Evolutionary conservation across 2,113 vertebrate genomes (phyloP), one percentile per base, ranked within the genome.

Genomic region (Tenrec ecaudatus): DNA sequence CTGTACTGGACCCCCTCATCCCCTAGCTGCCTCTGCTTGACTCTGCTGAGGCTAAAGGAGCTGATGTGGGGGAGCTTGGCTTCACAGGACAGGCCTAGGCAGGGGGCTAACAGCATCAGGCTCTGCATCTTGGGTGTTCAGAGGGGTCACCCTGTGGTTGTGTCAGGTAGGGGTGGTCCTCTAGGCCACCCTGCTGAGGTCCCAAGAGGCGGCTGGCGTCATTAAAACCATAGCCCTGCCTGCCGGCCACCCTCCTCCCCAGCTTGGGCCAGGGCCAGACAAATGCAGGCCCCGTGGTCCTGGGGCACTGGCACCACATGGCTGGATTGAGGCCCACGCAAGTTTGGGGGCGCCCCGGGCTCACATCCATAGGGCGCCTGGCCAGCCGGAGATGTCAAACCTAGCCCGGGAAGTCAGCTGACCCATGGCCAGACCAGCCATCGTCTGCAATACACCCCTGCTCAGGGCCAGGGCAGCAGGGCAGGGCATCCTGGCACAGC

Each of bases 191-290:
- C 92, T 23, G 57, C 31, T 11, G 7, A 81, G 81, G 82, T 92
- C 92, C 94, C 89, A 92, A 88, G 88, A 89, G 64, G 79, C 40
- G 1, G 88, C 43, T 57, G 36, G 27, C 47, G 16, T 96, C 88
- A 96, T 88, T 86, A 17, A 47, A 96, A 96, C 75, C 96, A 90
- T 15, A 80, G 71, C 91, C 86, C 79, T 9, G 60, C 76, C 60
- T 62, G 60, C 71, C 2, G 11, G 27, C 27, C 29, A 16, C 31
- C 57, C 33, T 6, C 43, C n/a, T 25, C n/a, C 31, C 40, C 0
- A 0, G 64, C 76, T 6, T 4, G 0, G 66, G 60, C 76, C 83
- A 75, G 40, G 5, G 9, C 58, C 43, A 31, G 71, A 68, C 43
- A 68, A 20, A 86, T 9, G 2, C 31, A 10, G 77, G 69, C 15